Percentiles rank a stretch among this genome's conserved stretches.
Evolutionary conservation across 2,888 invertebrate genomes (phyloP).

Genomic region (Cancer borealis): DNA sequence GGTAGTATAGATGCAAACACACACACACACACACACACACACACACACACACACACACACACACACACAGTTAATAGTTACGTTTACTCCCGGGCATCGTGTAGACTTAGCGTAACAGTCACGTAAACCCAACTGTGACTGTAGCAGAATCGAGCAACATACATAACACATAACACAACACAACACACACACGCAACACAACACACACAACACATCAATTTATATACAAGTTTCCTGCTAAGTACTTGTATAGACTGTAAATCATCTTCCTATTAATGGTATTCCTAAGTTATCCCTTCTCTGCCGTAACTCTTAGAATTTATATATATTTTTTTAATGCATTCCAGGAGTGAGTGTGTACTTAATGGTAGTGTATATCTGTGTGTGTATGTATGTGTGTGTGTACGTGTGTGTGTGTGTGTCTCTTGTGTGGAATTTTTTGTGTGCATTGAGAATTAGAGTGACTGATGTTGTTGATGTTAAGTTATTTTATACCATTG

Average conservation of each 20-base stretch:
- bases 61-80: neutral
- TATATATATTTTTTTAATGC: conserved; percentile 47
- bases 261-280: conserved; percentile 17
- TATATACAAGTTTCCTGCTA: neutral
- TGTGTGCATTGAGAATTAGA: conserved; percentile 25
- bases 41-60: neutral
- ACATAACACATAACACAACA: neutral
- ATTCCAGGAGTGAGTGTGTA: conserved; percentile 50
- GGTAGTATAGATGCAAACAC: neutral
- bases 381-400: neutral
- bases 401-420: conserved; percentile 32
- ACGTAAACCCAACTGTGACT: no score
- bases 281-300: neutral
- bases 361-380: neutral
- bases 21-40: neutral
- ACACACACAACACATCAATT: neutral
- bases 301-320: conserved; percentile 21
- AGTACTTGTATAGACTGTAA: no score
- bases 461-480: neutral
- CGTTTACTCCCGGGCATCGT: neutral
- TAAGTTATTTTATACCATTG: conserved; percentile 71
- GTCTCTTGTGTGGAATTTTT: neutral
- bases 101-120: no score
- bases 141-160: neutral
- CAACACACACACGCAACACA: neutral